These are phyloP conservation scores for Neomicropteryx cornuta DNA, from an alignment of 1,140 invertebrate genomes.

Conservation along the genomic window DNA sequence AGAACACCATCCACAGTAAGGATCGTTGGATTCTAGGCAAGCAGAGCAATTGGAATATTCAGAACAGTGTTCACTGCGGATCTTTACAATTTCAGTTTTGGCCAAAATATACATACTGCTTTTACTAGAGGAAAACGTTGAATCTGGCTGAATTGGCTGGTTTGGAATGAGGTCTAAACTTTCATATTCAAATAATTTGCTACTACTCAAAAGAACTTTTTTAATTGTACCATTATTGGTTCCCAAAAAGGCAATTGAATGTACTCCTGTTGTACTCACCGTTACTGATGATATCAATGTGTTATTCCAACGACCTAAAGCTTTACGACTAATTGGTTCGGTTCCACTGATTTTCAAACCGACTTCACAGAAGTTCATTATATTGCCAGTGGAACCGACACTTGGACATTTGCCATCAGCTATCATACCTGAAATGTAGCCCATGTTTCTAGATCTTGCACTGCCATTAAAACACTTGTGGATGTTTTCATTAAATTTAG, in stretches of 20 bases:
- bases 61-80: constrained; percentile 86
- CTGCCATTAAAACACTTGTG: constrained; percentile 95
- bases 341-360: constrained; percentile 86
- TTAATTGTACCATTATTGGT: constrained; percentile 65
- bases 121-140: constrained; percentile 64
- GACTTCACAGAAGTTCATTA: constrained; percentile 84
- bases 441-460: constrained; percentile 82
- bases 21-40: constrained; percentile 87
- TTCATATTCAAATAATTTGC: constrained; percentile 64
- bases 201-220: constrained; percentile 64
- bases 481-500: constrained; percentile 91
- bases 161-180: constrained; percentile 59
- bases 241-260: constrained; percentile 88
- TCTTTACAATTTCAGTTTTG: constrained; percentile 64
- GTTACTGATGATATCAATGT: constrained; percentile 73
- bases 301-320: constrained; percentile 68
- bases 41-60: constrained; percentile 79
- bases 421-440: constrained; percentile 85
- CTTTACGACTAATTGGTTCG: constrained; percentile 62
- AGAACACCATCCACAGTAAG: constrained; percentile 97
- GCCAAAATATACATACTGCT: constrained; percentile 67
- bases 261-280: constrained; percentile 71
- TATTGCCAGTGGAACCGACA: constrained; percentile 77
- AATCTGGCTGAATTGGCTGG: constrained; percentile 70
- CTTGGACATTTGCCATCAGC: constrained; percentile 80